Percentiles rank a stretch among this genome's conserved stretches.
phyloP scores from a whole-genome alignment of 1,140 invertebrate genomes.

The Lethocerus indicus region DNA sequence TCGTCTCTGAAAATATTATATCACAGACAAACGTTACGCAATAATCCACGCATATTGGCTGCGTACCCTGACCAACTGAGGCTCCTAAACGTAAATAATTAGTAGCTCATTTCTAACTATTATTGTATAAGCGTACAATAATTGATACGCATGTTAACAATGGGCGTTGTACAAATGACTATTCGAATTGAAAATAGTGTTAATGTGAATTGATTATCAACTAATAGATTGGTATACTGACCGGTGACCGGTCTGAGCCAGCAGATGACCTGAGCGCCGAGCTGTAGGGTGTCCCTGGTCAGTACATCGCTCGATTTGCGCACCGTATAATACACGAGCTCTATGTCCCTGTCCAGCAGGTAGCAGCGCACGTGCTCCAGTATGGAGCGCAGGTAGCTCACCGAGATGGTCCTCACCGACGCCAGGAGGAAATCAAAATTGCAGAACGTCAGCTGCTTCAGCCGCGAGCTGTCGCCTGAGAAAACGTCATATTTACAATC shows the following conservation, averaged over 20 bases:
- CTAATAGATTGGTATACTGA: too few relatives aligned
- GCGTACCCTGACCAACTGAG: too few relatives aligned
- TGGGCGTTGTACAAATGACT: too few relatives aligned
- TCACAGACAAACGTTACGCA: too few relatives aligned
- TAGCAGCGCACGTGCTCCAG: conserved; percentile 64
- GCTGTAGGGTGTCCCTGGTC: conserved; percentile 61
- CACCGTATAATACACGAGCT: conserved; percentile 65
- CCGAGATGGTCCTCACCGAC: conserved; percentile 63
- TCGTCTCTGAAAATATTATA: conserved; percentile 18
- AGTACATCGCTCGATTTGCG: conserved; percentile 63
- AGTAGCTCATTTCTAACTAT: too few relatives aligned
- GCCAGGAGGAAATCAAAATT: conserved; percentile 77
- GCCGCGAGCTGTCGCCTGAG: conserved; percentile 43
- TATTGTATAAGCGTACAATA: too few relatives aligned
- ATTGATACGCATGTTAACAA: too few relatives aligned
- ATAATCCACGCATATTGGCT: too few relatives aligned
- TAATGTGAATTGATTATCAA: too few relatives aligned
- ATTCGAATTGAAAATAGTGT: too few relatives aligned
- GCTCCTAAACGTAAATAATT: too few relatives aligned
- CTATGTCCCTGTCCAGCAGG: conserved; percentile 63
- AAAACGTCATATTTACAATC: too few relatives aligned
- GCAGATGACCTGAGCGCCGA: conserved; percentile 59
- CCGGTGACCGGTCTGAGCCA: conserved; percentile 55
- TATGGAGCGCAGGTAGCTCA: conserved; percentile 63
- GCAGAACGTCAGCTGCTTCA: conserved; percentile 68